A percentile compares a stretch with the other conserved stretches of the same genome.
Evolutionary conservation across 1,140 invertebrate genomes (phyloP).

Genomic region (Pteromalus puparum): DNA sequence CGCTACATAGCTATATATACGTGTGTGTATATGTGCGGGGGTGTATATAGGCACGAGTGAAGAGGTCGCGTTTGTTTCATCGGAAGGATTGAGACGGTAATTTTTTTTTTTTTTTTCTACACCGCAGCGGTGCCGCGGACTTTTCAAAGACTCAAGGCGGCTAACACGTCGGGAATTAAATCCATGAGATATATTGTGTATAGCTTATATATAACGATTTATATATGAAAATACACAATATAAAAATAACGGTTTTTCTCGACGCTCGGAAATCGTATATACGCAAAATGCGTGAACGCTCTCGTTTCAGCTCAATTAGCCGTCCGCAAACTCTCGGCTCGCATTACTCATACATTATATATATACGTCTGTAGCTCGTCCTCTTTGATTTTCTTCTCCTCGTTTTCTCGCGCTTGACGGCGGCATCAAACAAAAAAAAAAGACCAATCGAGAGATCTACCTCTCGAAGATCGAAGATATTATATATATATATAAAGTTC

Average conservation of each 20-base stretch:
- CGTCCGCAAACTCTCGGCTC: slow-evolving; percentile 17
- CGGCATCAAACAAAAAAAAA: background rate
- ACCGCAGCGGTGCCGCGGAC: background rate
- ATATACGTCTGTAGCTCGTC: too few relatives aligned
- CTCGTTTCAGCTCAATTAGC: slow-evolving; percentile 44
- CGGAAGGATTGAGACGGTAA: background rate
- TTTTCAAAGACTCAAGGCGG: background rate
- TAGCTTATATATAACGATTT: background rate
- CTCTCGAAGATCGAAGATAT: background rate
- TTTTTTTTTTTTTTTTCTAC: background rate
- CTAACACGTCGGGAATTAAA: background rate
- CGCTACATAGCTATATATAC: background rate
- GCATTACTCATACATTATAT: background rate
- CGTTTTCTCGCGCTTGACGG: background rate
- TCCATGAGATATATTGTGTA: background rate
- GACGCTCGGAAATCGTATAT: background rate
- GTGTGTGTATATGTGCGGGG: background rate
- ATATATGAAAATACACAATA: background rate
- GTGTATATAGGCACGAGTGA: background rate
- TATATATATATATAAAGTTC: too few relatives aligned
- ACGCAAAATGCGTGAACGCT: slow-evolving; percentile 14
- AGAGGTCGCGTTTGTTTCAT: background rate
- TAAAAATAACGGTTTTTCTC: background rate
- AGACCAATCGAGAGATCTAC: background rate
- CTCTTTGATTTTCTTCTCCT: slow-evolving; percentile 23